Evolutionary conservation across 2,113 vertebrate genomes (phyloP), one percentile per base, ranked within the genome.

Genomic region (Albula goreensis): DNA sequence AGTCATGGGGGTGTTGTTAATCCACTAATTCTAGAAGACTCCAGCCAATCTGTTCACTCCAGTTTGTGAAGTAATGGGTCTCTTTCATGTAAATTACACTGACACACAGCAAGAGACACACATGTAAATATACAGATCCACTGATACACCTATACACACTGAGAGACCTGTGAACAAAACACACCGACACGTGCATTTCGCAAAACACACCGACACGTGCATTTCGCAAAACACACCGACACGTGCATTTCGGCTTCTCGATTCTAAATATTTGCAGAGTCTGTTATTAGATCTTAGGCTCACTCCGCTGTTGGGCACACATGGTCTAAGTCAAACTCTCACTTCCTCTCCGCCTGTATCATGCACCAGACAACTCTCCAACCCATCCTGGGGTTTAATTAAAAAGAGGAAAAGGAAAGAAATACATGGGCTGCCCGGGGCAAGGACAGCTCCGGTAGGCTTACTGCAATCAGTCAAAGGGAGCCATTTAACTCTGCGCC

Each of bases 151-250:
- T 49, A 57, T 15, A 50, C 53, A 60, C 78, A n/a, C 56, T 82
- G 7, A 79, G 56, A 86, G 6, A 63, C 17, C 63, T 0, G 10
- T 25, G n/a, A n/a, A 85, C 50, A 85, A 41, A 13, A 56, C 51
- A 57, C 57, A 85, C 83, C 51, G 19, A 53, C n/a, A 51, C 19
- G 19, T 52, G 53, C 5, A 25, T 5, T 56, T 9, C 11, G 31
- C 13, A 9, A 78, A 6, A 22, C 2, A n/a, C 17, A 2, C 74
- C n/a, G n/a, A 78, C 31, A 13, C 70, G 53, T 48, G 22, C n/a
- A 51, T 50, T n/a, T n/a, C n/a, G n/a, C n/a, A n/a, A 80, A 50
- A 80, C 31, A 79, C 49, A 82, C 60, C 11, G 19, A 86, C 50
- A 51, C 70, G 60, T 17, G 50, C 50, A 50, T 6, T 70, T 70